These are phyloP conservation scores for Aethina tumida DNA, from an alignment of 1,140 invertebrate species.

Conservation along the genomic window DNA sequence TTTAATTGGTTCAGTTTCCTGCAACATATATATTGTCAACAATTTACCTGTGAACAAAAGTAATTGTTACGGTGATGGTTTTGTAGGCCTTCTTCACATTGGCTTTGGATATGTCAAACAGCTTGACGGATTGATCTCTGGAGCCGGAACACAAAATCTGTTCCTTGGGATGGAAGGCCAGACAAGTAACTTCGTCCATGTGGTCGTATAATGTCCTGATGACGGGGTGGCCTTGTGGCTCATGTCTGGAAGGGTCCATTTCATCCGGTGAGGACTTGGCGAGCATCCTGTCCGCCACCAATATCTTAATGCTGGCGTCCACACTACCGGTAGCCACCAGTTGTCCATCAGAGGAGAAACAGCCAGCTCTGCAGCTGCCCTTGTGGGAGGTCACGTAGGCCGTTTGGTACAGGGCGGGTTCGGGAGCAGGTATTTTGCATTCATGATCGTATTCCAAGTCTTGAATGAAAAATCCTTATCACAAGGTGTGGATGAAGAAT, in stretches of 20 bases:
- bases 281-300: constrained; percentile 96
- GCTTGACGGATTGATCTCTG: constrained; percentile 85
- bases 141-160: constrained; percentile 91
- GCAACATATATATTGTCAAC: background rate
- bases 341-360: constrained; percentile 89
- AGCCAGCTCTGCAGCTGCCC: constrained; percentile 87
- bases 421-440: constrained; percentile 76
- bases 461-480: no score
- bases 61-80: constrained; percentile 62
- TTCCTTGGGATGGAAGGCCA: constrained; percentile 93
- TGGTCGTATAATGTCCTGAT: constrained; percentile 98
- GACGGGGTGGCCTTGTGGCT: constrained; percentile 91
- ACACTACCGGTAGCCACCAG: constrained; percentile 96
- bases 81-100: constrained; percentile 97
- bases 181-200: constrained; percentile 90
- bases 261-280: constrained; percentile 86
- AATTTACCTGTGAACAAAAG: constrained; percentile 1
- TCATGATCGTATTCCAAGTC: constrained; percentile 96
- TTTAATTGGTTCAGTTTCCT: constrained; percentile 84
- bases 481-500: no score
- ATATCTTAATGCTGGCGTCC: constrained; percentile 97
- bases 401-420: constrained; percentile 93
- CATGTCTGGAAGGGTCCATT: constrained; percentile 58
- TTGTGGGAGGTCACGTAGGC: constrained; percentile 99
- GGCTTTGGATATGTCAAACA: constrained; percentile 97